A percentile compares a stretch with the other conserved stretches of the same genome.
Evolutionary conservation across 2,113 vertebrate species (phyloP).

Genomic region (Bagarius yarrelli): DNA sequence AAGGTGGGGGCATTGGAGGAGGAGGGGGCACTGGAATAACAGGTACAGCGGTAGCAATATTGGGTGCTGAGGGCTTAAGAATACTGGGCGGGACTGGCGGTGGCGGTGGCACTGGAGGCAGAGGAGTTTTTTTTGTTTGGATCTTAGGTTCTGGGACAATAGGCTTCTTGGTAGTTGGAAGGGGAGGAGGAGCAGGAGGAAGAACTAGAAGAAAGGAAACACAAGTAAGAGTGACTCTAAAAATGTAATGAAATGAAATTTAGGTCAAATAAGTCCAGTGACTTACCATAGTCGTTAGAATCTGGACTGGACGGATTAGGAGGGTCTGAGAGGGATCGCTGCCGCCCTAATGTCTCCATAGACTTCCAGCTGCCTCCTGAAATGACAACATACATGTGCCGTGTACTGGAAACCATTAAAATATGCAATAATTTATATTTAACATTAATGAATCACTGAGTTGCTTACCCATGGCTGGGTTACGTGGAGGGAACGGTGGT

Average conservation of each 20-base stretch:
- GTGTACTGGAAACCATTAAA: neutral
- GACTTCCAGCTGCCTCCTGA: slow-evolving; percentile 45
- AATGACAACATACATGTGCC: neutral
- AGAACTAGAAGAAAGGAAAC: slow-evolving; percentile 56
- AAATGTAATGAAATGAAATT: too few species aligned
- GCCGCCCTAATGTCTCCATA: slow-evolving; percentile 81
- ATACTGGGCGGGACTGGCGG: neutral
- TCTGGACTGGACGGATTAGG: slow-evolving; percentile 77
- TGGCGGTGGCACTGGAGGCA: slow-evolving; percentile 53
- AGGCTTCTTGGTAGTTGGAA: slow-evolving; percentile 51
- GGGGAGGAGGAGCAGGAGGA: slow-evolving; percentile 48
- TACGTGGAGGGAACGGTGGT: slow-evolving; percentile 82
- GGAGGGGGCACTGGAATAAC: slow-evolving; percentile 30
- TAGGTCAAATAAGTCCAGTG: neutral
- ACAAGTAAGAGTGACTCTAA: neutral
- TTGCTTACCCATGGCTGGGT: slow-evolving; percentile 77
- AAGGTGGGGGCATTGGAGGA: slow-evolving; percentile 45
- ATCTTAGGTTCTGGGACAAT: slow-evolving; percentile 41
- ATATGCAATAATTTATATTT: neutral
- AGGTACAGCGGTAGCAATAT: slow-evolving; percentile 11
- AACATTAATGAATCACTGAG: neutral
- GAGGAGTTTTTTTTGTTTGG: slow-evolving; percentile 41
- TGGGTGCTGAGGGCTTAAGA: slow-evolving; percentile 26
- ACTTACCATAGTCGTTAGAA: slow-evolving; percentile 64
- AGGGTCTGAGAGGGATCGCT: slow-evolving; percentile 92